A percentile compares a stretch with the other conserved stretches of the same genome.
Evolutionary conservation across 1,140 invertebrate species (phyloP).

Genomic region (Lutraria rhynchaena): DNA sequence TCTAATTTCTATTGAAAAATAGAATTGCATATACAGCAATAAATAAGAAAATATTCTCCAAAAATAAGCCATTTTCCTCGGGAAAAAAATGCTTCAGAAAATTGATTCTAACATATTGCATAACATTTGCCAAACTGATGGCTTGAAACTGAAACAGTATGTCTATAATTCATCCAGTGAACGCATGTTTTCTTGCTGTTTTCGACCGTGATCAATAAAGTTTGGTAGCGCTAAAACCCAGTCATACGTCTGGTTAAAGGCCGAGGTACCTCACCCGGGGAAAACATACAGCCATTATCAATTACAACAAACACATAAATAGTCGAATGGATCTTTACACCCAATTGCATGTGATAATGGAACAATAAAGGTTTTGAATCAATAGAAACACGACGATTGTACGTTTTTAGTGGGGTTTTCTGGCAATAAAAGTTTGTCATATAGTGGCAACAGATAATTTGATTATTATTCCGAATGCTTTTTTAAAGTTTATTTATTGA

Average conservation of each 20-base stretch:
- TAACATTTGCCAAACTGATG: no score
- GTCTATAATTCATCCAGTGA: conserved; percentile 16
- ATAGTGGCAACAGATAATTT: neutral
- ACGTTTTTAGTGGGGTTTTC: conserved; percentile 8
- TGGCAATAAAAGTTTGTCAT: conserved; percentile 18
- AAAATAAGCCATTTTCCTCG: no score
- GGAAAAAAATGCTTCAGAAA: no score
- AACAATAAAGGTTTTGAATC: conserved; percentile 50
- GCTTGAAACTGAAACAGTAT: conserved; percentile 4
- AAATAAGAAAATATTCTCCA: no score
- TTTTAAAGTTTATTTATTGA: no score
- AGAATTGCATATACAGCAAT: no score
- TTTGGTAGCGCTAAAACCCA: conserved; percentile 22
- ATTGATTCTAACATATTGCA: no score
- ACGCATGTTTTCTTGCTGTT: conserved; percentile 35
- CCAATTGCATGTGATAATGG: conserved; percentile 55
- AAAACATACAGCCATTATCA: conserved; percentile 58
- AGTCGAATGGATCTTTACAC: conserved; percentile 52
- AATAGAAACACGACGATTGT: conserved; percentile 17
- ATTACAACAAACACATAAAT: conserved; percentile 50
- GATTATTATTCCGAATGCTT: no score
- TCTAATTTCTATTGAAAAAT: no score
- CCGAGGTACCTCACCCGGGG: neutral
- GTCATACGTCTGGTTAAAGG: conserved; percentile 27
- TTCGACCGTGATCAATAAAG: conserved; percentile 30